Percentiles rank a stretch among this genome's conserved stretches.
These are phyloP conservation scores for Cistogaster globosa DNA, from an alignment of 2,888 invertebrate species.

Conservation along the genomic window DNA sequence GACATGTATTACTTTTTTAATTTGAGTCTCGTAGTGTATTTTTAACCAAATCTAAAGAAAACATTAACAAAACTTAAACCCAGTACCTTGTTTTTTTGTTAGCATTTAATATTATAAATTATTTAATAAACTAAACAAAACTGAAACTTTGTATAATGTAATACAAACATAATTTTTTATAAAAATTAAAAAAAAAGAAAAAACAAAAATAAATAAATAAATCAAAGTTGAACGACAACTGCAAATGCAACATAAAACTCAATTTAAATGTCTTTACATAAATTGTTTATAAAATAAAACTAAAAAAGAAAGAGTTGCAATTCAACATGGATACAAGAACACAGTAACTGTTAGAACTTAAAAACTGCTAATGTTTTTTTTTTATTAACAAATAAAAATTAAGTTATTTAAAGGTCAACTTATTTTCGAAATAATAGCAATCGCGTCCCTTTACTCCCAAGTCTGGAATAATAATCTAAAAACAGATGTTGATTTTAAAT, in stretches of 20 bases:
- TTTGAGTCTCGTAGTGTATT: conserved; percentile 64
- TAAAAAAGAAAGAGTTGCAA: conserved; percentile 9
- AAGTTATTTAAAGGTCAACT: conserved; percentile 74
- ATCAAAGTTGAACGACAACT: conserved; percentile 62
- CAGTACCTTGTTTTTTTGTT: conserved; percentile 81
- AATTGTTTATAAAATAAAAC: conserved; percentile 24
- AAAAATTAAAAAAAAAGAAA: conserved; percentile 25
- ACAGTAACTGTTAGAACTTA: conserved; percentile 9
- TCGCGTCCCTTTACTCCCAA: conserved; percentile 56
- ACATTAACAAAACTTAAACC: conserved; percentile 79
- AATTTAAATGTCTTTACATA: conserved; percentile 26
- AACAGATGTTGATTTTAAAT: conserved; percentile 18
- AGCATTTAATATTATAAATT: conserved; percentile 71
- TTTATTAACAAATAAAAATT: conserved; percentile 48
- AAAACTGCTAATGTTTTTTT: conserved; percentile 60
- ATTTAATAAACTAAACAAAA: conserved; percentile 61
- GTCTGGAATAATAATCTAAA: conserved; percentile 42
- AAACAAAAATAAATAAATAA: not conserved
- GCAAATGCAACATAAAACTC: conserved; percentile 49
- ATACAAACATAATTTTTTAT: conserved; percentile 46
- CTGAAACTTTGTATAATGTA: conserved; percentile 41
- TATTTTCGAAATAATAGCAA: not conserved
- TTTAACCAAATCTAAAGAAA: conserved; percentile 69
- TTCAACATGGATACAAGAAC: conserved; percentile 25
- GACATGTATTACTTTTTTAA: conserved; percentile 63